Evolutionary conservation across 2,888 invertebrate genomes (phyloP), one percentile per base, ranked within the genome.

Genomic region (Tenodera sinensis): DNA sequence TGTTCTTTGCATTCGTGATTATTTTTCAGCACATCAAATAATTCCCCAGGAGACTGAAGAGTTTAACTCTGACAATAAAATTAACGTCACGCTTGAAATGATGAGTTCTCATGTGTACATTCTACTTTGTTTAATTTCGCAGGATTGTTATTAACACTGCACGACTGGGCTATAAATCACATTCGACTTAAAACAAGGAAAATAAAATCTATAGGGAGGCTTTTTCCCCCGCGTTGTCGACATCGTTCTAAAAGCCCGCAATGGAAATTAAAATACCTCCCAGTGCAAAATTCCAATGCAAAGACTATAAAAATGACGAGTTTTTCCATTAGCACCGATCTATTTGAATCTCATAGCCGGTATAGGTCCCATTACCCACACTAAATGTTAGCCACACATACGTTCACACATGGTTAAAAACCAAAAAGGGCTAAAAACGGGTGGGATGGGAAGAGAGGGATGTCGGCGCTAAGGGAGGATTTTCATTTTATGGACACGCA

Each of bases 401-500:
- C 25, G 82, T 27, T n/a, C 28, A 27, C 87, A 83, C 87, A 82
- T 71, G 87, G 87, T 83, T 87, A 83, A 82, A 42, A 86, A 86
- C 85, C 85, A 28, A 85, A 71, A 82, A 82, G 81, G 87, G 86
- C 15, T 86, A 71, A 81, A 85, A 71, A 82, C 28, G 81, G 87
- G 86, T n/a, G 71, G 81, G 28, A 20, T 87, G 28, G 28, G 86
- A 86, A n/a, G 42, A 47, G n/a, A 47, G 42, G 20, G 28, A n/a
- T 42, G 47, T 20, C 27, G 47, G 71, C 14, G 27, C n/a, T 34
- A 54, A 81, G 85, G 28, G 84, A 81, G 87, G 34, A 88, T 85
- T 88, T 88, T 84, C 88, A 84, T 88, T 88, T 88, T 81, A 88
- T 88, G 84, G 71, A 88, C 88, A 88, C 34, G 54, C 71, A 85